Conservation (phyloP, 2,797 vertebrate species). For the Acridotheres tristis region DNA sequence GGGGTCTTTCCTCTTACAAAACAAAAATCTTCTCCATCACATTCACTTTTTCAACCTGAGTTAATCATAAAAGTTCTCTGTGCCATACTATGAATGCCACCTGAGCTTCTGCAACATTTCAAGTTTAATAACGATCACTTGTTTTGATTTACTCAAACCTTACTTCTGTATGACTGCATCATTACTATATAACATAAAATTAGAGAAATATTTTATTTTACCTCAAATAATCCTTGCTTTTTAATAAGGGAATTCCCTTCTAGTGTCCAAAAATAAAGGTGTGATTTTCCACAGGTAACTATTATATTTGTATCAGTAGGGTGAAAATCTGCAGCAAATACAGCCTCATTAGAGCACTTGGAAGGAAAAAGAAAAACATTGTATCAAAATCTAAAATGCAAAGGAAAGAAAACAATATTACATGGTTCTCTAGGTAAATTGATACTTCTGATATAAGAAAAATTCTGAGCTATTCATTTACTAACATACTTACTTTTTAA, state of each 20-base stretch:
- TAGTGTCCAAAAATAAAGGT: constrained; percentile 95
- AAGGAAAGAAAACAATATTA: background rate
- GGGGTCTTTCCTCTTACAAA: background rate
- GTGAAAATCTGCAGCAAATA: constrained; percentile 96
- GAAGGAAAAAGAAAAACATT: constrained; percentile 45
- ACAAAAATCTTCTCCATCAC: background rate
- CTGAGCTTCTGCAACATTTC: background rate
- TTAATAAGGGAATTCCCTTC: constrained; percentile 91
- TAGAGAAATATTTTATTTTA: constrained; percentile 57
- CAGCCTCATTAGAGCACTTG: constrained; percentile 95
- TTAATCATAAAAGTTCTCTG: background rate
- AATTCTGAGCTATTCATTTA: background rate
- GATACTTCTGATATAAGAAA: background rate
- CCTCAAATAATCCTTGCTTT: constrained; percentile 98
- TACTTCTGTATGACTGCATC: background rate
- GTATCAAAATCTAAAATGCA: constrained; percentile 24
- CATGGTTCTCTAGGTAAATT: background rate
- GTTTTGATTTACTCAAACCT: background rate
- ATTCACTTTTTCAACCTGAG: background rate
- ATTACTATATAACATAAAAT: background rate
- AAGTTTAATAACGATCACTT: background rate
- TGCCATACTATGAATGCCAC: background rate
- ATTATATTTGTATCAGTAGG: constrained; percentile 94
- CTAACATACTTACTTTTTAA: background rate
- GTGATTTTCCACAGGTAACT: constrained; percentile 97